Percentiles rank a stretch among this genome's conserved stretches.
Conservation (phyloP, 2,113 vertebrate genomes). For the Coreoperca whiteheadi region DNA sequence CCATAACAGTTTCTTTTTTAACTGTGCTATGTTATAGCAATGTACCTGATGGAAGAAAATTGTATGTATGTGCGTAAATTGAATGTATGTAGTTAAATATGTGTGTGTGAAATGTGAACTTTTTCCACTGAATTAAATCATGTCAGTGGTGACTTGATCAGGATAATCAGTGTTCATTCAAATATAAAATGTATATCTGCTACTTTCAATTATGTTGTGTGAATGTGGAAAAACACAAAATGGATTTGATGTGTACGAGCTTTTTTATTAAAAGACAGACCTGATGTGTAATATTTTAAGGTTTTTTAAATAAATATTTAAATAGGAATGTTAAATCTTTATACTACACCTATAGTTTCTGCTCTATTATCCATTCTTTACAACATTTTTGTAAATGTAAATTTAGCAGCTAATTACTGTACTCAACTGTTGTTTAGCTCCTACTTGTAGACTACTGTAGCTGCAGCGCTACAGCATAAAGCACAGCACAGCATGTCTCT, state of each 20-base stretch:
- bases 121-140: neutral
- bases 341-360: neutral
- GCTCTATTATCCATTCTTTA: neutral
- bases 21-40: too few species aligned
- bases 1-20: too few species aligned
- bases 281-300: too few species aligned
- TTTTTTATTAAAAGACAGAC: too few species aligned
- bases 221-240: neutral
- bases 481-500: conserved; percentile 8
- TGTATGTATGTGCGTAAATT: neutral
- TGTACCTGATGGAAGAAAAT: neutral
- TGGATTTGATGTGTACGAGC: too few species aligned
- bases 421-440: neutral
- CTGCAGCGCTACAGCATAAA: conserved; percentile 34
- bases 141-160: neutral
- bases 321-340: neutral
- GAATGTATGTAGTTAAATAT: too few species aligned
- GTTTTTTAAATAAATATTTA: neutral
- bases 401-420: neutral
- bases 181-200: neutral
- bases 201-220: neutral
- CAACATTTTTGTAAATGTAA: neutral
- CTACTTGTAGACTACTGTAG: neutral
- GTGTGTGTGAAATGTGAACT: neutral
- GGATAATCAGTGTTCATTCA: neutral